A percentile compares a stretch with the other conserved stretches of the same genome.
phyloP scores from a whole-genome alignment of 2,888 invertebrate genomes.

The Sepiola atlantica region DNA sequence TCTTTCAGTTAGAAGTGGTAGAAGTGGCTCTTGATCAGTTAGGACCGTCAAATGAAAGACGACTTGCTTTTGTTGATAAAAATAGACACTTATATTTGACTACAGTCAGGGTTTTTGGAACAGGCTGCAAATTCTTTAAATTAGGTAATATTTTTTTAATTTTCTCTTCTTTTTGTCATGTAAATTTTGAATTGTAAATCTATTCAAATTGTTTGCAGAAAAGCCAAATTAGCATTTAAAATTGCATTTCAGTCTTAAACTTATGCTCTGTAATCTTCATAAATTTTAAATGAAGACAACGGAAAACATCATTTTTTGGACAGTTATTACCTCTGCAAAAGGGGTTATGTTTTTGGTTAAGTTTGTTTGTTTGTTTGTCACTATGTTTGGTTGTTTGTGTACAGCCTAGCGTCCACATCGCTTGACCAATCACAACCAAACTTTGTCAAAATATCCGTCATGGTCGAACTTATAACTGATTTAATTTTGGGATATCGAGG shows the following conservation, averaged over 20 bases:
- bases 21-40: constrained; percentile 90
- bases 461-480: too few relatives aligned
- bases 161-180: neutral
- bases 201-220: neutral
- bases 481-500: too few relatives aligned
- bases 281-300: neutral
- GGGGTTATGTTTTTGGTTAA: too few relatives aligned
- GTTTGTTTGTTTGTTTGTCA: too few relatives aligned
- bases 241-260: neutral
- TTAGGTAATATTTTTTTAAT: constrained; percentile 79
- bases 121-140: constrained; percentile 81
- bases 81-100: constrained; percentile 89
- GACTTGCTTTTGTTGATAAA: constrained; percentile 89
- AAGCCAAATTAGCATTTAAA: neutral
- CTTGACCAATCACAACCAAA: too few relatives aligned
- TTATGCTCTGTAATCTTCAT: neutral
- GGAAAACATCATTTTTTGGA: too few relatives aligned
- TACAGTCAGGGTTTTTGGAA: constrained; percentile 82
- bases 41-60: constrained; percentile 85
- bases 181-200: neutral
- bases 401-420: too few relatives aligned
- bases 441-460: too few relatives aligned
- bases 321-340: too few relatives aligned
- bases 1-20: constrained; percentile 81
- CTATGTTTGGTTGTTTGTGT: too few relatives aligned